Conservation (phyloP, 2,888 invertebrate species). For the Perizoma flavofasciatum region DNA sequence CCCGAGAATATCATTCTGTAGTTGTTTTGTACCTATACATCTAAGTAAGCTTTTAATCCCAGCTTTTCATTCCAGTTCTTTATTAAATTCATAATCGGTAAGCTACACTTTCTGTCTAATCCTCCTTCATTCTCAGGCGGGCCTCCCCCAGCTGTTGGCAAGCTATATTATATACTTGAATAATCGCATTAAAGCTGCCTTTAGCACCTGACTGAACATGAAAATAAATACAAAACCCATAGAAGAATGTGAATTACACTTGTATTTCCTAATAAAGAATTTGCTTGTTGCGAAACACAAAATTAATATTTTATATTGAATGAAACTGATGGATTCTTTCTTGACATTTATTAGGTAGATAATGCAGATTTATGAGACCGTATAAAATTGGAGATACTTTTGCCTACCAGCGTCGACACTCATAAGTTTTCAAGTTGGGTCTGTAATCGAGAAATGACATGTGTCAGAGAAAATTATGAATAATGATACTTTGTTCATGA, state of each 20-base stretch:
- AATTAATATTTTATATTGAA: conserved; percentile 14
- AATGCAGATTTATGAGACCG: conserved; percentile 18
- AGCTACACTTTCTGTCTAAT: conserved; percentile 46
- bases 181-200: conserved; percentile 44
- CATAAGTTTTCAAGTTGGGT: conserved; percentile 30
- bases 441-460: conserved; percentile 42
- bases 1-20: conserved; percentile 11
- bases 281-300: neutral
- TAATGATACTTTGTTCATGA: conserved; percentile 45
- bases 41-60: conserved; percentile 39
- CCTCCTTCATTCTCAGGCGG: conserved; percentile 40
- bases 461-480: conserved; percentile 52
- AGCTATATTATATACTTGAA: conserved; percentile 36
- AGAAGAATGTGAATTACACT: conserved; percentile 11
- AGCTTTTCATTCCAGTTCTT: conserved; percentile 36
- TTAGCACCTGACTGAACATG: conserved; percentile 43
- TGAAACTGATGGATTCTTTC: conserved; percentile 7
- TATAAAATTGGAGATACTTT: neutral
- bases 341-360: conserved; percentile 24
- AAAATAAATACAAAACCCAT: conserved; percentile 16
- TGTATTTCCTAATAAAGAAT: neutral
- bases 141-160: conserved; percentile 29
- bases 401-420: conserved; percentile 23
- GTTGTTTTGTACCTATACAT: conserved; percentile 23
- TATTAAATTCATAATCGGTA: conserved; percentile 54